A percentile compares a stretch with the other conserved stretches of the same genome.
Conservation (phyloP, 2,113 vertebrate genomes). For the Lagenorhynchus albirostris region DNA sequence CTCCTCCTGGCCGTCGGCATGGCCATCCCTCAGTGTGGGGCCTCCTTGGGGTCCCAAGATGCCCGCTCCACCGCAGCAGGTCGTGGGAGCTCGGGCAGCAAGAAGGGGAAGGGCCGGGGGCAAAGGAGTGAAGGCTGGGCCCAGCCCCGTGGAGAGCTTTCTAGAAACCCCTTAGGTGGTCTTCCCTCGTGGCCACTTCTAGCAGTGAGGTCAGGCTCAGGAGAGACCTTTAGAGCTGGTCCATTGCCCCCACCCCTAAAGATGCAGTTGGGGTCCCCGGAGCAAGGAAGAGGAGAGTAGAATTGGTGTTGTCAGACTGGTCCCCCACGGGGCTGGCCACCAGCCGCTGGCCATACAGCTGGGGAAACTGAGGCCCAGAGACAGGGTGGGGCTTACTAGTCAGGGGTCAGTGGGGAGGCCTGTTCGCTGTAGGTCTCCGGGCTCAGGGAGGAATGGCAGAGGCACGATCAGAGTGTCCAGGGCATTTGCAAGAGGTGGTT, state of each 20-base stretch:
- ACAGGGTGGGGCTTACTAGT: accelerated
- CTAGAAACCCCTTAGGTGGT: accelerated
- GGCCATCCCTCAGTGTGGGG: background rate
- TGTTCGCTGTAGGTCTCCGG: background rate
- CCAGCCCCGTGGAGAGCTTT: background rate
- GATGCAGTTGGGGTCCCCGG: accelerated
- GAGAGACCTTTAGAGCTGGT: no score
- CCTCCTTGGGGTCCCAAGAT: background rate
- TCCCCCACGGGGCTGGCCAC: background rate
- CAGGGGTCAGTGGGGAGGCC: background rate
- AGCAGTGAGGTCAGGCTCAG: background rate
- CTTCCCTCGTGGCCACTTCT: background rate
- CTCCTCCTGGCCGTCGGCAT: background rate
- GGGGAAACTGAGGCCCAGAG: background rate
- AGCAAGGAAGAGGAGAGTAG: background rate
- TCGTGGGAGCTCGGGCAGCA: background rate
- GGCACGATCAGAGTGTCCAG: accelerated
- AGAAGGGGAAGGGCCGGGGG: background rate
- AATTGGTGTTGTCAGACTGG: accelerated
- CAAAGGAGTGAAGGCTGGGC: background rate
- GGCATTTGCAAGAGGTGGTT: accelerated
- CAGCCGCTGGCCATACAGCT: background rate
- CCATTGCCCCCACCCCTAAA: background rate
- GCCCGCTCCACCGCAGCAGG: background rate
- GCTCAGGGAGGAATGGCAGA: background rate